Percentiles rank a stretch among this genome's conserved stretches.
Conservation (phyloP, 2,113 vertebrate species). For the Myiozetetes cayanensis region DNA sequence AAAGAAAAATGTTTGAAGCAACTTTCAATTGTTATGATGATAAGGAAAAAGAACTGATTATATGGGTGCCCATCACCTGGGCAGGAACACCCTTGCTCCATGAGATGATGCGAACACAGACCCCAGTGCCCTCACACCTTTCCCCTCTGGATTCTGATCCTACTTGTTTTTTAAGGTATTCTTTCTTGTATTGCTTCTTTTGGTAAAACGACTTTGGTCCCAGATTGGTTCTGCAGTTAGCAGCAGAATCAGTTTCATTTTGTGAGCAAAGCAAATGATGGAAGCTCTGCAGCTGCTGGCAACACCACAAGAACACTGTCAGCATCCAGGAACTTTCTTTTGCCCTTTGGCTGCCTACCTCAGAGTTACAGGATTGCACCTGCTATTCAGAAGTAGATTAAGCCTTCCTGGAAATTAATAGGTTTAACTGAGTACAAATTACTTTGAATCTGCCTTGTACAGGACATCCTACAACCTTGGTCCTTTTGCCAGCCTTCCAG, state of each 20-base stretch:
- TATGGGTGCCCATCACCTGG: fast-evolving
- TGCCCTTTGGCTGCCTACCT: not conserved
- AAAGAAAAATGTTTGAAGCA: not conserved
- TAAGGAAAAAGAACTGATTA: not conserved
- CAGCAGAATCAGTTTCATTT: not conserved
- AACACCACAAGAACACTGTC: not conserved
- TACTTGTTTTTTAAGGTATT: not conserved
- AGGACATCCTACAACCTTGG: not conserved
- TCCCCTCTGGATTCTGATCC: not conserved
- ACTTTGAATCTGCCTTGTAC: not conserved
- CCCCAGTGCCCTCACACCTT: not conserved
- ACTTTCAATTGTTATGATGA: not conserved
- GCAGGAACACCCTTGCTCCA: not conserved
- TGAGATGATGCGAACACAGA: not conserved
- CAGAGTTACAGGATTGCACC: not conserved
- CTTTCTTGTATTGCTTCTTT: not conserved
- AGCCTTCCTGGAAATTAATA: not conserved
- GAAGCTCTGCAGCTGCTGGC: not conserved
- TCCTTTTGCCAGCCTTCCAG: not conserved
- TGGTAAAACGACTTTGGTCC: not conserved
- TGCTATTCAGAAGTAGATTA: not conserved
- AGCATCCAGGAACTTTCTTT: not conserved
- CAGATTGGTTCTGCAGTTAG: not conserved
- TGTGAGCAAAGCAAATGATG: not conserved
- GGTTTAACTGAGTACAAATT: not conserved